Conservation (phyloP, 2,888 invertebrate genomes). For the Acrobasis repandana region DNA sequence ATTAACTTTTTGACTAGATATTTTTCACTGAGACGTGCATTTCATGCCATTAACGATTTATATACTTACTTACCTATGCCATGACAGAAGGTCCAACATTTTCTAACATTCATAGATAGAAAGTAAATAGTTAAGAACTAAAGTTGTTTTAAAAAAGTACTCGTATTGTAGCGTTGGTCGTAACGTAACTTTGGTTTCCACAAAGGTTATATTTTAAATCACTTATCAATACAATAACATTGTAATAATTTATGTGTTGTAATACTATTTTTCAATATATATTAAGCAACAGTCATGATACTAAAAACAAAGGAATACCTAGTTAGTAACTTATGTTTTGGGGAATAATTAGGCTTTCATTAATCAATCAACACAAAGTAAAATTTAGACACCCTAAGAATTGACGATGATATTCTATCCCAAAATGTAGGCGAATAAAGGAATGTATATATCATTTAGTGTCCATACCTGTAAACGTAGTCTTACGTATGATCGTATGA, state of each 20-base stretch:
- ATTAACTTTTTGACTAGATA: constrained; percentile 39
- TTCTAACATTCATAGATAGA: constrained; percentile 1
- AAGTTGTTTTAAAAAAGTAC: not conserved
- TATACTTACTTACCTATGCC: not conserved
- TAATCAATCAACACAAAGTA: constrained; percentile 8
- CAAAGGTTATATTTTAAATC: not conserved
- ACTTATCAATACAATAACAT: constrained; percentile 20
- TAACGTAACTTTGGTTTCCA: constrained; percentile 18
- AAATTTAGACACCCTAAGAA: constrained; percentile 45
- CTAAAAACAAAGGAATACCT: not conserved
- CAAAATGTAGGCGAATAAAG: constrained; percentile 21
- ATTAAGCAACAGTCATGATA: constrained; percentile 14
- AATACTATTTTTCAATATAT: constrained; percentile 13
- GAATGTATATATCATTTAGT: constrained; percentile 21
- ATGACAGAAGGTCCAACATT: constrained; percentile 6
- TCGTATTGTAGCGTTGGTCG: constrained; percentile 28
- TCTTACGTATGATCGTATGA: constrained; percentile 28
- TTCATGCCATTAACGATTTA: constrained; percentile 39
- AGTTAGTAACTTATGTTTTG: not conserved
- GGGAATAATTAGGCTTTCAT: not conserved
- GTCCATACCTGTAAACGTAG: constrained; percentile 11
- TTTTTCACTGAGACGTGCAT: constrained; percentile 39
- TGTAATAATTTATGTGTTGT: not conserved
- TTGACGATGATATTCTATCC: constrained; percentile 41
- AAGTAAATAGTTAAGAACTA: not conserved